Base-by-base conservation (phyloP, 1,140 invertebrate genomes). In the Drosophila rufa region DNA sequence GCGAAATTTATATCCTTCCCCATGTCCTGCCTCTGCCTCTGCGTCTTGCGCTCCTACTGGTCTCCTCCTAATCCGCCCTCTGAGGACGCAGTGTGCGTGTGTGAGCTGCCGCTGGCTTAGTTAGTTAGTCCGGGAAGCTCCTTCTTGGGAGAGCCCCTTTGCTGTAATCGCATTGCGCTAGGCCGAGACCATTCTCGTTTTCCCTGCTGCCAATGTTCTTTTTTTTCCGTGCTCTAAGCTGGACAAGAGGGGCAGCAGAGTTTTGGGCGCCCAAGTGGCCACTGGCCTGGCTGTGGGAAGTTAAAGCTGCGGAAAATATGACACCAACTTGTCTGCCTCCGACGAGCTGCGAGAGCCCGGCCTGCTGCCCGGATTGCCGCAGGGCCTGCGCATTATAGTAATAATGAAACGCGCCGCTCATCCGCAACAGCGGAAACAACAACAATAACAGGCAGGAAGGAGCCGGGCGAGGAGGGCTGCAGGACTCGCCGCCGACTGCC, bases 251-350 rank as follows among this genome's bases (percentile, higher is more conserved):
- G 48, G n/a, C 50, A 46, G 45, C 48, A 27, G 79, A 74, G 55
- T 42, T 42, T 47, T 47, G 61, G 48, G 50, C 67, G 42, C 50
- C 50, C 60, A 86, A 86, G 80, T 86, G 79, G 76, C 76, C 82
- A 84, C 58, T 59, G 64, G 47, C 36, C 43, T 40, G 53, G 59
- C 60, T 80, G 75, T 69, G 79, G 84, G 77, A 90, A 79, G 79
- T 85, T 82, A 85, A 90, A 91, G 85, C 85, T 91, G 82, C 86
- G 82, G 86, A 91, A 90, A 90, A 90, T 90, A 79, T 91, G 85
- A 90, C 85, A 90, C 86, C 85, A 85, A 89, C 67, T 73, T 70
- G 65, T 67, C 38, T 61, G 75, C 69, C 60, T 40, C 30, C 43
- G 48, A 65, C 48, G 38, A 27, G 25, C 60, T 36, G 36, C 59